Evolutionary conservation across 2,797 vertebrate species (phyloP).

Genomic region (Rhyacichthys aspro): DNA sequence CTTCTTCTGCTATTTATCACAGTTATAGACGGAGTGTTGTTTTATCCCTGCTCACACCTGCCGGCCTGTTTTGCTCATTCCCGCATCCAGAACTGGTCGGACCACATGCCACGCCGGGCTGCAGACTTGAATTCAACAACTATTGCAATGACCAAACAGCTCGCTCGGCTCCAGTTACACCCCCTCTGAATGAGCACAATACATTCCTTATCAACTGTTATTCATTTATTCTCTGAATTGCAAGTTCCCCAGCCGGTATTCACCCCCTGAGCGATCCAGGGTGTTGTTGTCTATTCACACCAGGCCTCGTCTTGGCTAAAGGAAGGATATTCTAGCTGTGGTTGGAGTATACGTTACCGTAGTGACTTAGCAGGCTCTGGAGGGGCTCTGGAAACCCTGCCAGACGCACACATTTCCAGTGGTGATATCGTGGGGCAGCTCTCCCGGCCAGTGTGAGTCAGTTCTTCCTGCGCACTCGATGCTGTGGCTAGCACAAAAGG

Average conservation of each 20-base stretch:
- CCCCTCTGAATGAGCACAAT: constrained; percentile 15
- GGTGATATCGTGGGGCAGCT: constrained; percentile 40
- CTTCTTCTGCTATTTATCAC: constrained; percentile 6
- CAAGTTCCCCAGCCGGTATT: background rate
- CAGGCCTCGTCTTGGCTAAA: constrained; percentile 27
- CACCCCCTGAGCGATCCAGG: constrained; percentile 10
- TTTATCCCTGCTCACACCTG: constrained; percentile 40
- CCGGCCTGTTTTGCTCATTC: constrained; percentile 23
- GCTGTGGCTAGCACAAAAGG: constrained; percentile 54
- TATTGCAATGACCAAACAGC: constrained; percentile 19
- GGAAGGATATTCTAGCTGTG: constrained; percentile 37
- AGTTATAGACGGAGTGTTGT: constrained; percentile 22
- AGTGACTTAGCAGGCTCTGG: constrained; percentile 38
- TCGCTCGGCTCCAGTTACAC: constrained; percentile 33
- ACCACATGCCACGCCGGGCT: constrained; percentile 51
- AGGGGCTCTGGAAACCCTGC: constrained; percentile 44
- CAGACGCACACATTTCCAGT: constrained; percentile 46
- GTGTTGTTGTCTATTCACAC: constrained; percentile 29
- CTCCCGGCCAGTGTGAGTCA: constrained; percentile 68
- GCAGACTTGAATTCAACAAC: constrained; percentile 31
- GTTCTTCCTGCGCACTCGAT: constrained; percentile 53
- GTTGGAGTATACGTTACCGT: constrained; percentile 46
- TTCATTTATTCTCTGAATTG: constrained; percentile 20
- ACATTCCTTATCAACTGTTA: constrained; percentile 46
- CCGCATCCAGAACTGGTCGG: constrained; percentile 39